These are phyloP conservation scores for Odocoileus hemionus DNA, from an alignment of 2,113 vertebrate genomes.

Conservation along the genomic window DNA sequence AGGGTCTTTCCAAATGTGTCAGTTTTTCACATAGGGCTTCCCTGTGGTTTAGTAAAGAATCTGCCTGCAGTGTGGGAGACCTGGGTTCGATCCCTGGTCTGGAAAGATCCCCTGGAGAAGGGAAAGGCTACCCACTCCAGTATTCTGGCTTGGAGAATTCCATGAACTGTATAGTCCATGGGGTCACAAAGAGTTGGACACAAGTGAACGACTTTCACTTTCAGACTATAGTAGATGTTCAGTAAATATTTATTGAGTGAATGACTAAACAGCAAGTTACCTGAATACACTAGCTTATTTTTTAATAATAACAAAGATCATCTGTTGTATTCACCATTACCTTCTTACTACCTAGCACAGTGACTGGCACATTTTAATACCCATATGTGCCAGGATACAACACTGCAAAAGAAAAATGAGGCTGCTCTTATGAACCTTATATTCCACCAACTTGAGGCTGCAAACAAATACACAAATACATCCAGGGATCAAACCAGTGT, in stretches of 20 bases:
- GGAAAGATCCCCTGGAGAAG: not conserved
- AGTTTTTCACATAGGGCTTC: not conserved
- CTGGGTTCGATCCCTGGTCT: not conserved
- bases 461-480: not conserved
- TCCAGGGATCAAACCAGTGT: not conserved
- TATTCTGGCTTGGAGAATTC: not conserved
- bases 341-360: not conserved
- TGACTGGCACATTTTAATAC: not conserved
- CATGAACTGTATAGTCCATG: not conserved
- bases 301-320: not conserved
- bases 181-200: not conserved
- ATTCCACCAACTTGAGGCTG: not conserved
- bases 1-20: not conserved
- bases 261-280: not conserved
- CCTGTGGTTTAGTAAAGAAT: not conserved
- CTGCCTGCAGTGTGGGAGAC: not conserved
- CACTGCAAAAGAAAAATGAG: not conserved
- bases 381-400: not conserved
- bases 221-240: not conserved
- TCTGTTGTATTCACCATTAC: not conserved
- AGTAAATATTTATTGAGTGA: not conserved
- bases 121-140: not conserved
- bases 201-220: rapidly evolving
- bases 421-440: not conserved
- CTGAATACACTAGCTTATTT: not conserved